Evolutionary conservation across 2,888 invertebrate species (phyloP), one percentile per base, ranked within the genome.

Genomic region (Sipha maydis): DNA sequence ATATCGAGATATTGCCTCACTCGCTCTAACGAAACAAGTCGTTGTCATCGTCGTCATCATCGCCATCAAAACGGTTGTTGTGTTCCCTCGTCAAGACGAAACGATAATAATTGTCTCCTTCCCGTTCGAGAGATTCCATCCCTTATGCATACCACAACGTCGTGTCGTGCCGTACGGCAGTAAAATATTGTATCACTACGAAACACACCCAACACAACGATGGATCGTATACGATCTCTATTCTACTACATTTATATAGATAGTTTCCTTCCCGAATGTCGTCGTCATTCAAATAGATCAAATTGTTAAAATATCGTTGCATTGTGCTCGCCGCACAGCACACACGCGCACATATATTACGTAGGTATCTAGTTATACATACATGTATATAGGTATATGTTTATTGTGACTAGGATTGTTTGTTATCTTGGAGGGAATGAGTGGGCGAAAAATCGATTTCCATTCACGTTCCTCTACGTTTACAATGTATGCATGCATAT

Each of bases 391-490:
- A 7, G 21, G 28, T 11, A 67, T 34, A 34, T 34, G 34, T 76
- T n/a, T 25, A 54, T 54, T 56, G 34, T 34, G 71, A 83, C 73
- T 73, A 5, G 34, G 34, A 75, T 61, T 67, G 77, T 77, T 77
- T n/a, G 77, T 85, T 67, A 67, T 85, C 86, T 86, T 19, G 48
- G 8, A n/a, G 31, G 28, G 28, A 84, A 84, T 21, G 79, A 79
- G 86, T 86, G 86, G 86, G 86, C 71, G 86, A 79, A 79, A 71
- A 79, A 86, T 86, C 79, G 79, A 86, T 86, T 86, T 86, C 73
- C 79, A 86, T 79, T 86, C 79, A 73, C 28, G 61, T 28, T 1
- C 7, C 17, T 1, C 34, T n/a, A 71, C 0, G 3, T 31, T 4
- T 4, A 0, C 31, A 71, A 1, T 28, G 17, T 69, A 69, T 69